Evolutionary conservation across 2,797 vertebrate species (phyloP).

Genomic region (Characodon lateralis): DNA sequence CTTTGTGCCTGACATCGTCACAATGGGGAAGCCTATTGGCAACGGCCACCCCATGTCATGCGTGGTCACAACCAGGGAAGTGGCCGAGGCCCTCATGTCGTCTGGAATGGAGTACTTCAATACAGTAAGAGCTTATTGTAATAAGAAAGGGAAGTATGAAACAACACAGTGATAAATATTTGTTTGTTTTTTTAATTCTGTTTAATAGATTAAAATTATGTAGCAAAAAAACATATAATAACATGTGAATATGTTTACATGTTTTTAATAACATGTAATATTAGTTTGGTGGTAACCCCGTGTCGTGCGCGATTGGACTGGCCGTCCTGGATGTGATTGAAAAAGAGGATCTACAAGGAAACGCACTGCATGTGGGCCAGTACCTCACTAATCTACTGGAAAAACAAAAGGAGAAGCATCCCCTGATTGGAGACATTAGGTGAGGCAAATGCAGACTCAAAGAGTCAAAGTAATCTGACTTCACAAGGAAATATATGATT

Average conservation of each 20-base stretch:
- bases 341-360: constrained; percentile 90
- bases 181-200: not conserved
- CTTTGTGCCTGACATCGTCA: constrained; percentile 95
- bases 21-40: constrained; percentile 98
- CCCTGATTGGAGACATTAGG: constrained; percentile 93
- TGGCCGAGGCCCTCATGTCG: constrained; percentile 89
- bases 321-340: constrained; percentile 92
- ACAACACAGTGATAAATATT: not conserved
- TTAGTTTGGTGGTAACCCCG: constrained; percentile 97
- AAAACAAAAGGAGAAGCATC: constrained; percentile 87
- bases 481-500: too few relatives aligned
- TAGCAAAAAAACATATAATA: not conserved
- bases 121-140: constrained; percentile 82
- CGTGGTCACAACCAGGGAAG: constrained; percentile 92
- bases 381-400: constrained; percentile 85
- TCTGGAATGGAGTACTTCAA: constrained; percentile 97
- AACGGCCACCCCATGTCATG: constrained; percentile 98
- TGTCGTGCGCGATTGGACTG: constrained; percentile 94
- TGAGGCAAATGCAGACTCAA: constrained; percentile 46
- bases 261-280: constrained; percentile 26
- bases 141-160: not conserved
- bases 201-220: not conserved
- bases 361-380: constrained; percentile 87
- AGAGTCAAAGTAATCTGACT: not conserved
- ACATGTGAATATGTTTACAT: too few relatives aligned